These are phyloP conservation scores for Vespertilio murinus DNA, from an alignment of 2,797 vertebrate genomes.

Conservation along the genomic window DNA sequence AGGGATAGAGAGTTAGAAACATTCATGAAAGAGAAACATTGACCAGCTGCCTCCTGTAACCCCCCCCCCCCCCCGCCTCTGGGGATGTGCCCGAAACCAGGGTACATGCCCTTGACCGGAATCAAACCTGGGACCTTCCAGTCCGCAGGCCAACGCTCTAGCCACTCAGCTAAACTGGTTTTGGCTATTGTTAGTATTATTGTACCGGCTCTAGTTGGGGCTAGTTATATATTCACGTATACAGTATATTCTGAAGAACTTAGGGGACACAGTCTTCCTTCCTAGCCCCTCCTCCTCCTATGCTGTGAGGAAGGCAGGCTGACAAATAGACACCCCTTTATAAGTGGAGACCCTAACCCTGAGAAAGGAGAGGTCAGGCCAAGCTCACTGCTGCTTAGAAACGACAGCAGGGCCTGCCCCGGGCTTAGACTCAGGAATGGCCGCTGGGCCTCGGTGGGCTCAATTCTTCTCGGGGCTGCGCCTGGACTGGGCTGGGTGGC, in stretches of 20 bases:
- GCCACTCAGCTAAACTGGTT: too few relatives aligned
- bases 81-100: too few relatives aligned
- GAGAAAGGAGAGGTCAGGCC: neutral
- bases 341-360: neutral
- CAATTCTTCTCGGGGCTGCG: neutral
- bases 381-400: neutral
- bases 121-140: too few relatives aligned
- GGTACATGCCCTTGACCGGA: too few relatives aligned
- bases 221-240: neutral
- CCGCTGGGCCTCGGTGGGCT: neutral
- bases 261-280: neutral
- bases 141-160: too few relatives aligned
- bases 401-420: neutral
- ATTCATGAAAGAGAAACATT: too few relatives aligned
- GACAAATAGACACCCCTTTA: neutral
- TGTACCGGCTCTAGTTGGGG: neutral
- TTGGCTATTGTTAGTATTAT: neutral
- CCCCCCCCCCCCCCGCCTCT: too few relatives aligned
- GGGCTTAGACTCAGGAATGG: neutral
- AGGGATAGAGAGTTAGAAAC: too few relatives aligned
- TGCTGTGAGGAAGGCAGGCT: neutral
- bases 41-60: too few relatives aligned
- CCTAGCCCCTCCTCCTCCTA: neutral
- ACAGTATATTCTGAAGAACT: neutral
- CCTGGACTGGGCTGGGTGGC: neutral